These are phyloP conservation scores for Triplophysa siluroides DNA, from an alignment of 2,113 vertebrate species.

Conservation along the genomic window DNA sequence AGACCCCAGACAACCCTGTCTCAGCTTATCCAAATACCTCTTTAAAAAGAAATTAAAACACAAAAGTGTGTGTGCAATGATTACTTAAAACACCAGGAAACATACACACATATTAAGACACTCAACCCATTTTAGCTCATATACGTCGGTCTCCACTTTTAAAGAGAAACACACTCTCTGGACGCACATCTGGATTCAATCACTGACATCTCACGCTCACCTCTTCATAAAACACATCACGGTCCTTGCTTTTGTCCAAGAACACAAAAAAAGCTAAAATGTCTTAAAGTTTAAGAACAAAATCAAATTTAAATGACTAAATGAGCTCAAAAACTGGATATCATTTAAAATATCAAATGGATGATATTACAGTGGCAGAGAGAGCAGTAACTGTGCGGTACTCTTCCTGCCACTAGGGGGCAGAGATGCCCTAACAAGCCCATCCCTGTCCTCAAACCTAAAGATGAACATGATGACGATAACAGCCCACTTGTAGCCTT, in stretches of 20 bases:
- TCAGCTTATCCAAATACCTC: constrained; percentile 3
- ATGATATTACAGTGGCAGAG: not conserved
- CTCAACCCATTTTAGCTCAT: constrained; percentile 1
- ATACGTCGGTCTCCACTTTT: not conserved
- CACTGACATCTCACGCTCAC: constrained; percentile 20
- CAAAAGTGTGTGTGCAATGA: constrained; percentile 20
- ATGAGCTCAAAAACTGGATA: constrained; percentile 8
- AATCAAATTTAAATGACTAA: constrained; percentile 33
- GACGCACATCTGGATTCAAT: not conserved
- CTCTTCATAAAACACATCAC: constrained; percentile 40
- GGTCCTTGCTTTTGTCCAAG: constrained; percentile 15
- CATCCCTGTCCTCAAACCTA: constrained; percentile 24
- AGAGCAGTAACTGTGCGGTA: constrained; percentile 25
- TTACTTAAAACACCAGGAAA: constrained; percentile 16
- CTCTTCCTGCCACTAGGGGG: constrained; percentile 51
- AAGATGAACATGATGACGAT: not conserved
- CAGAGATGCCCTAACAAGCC: constrained; percentile 29
- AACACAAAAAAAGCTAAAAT: constrained; percentile 42
- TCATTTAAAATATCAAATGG: constrained; percentile 44
- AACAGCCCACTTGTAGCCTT: not conserved
- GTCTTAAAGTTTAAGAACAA: constrained; percentile 45
- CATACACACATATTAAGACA: constrained; percentile 21
- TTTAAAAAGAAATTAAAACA: constrained; percentile 30
- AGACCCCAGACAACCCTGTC: not conserved
- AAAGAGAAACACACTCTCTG: constrained; percentile 12